Conservation (phyloP, 2,888 invertebrate genomes). For the Pristionchus arcanus region DNA sequence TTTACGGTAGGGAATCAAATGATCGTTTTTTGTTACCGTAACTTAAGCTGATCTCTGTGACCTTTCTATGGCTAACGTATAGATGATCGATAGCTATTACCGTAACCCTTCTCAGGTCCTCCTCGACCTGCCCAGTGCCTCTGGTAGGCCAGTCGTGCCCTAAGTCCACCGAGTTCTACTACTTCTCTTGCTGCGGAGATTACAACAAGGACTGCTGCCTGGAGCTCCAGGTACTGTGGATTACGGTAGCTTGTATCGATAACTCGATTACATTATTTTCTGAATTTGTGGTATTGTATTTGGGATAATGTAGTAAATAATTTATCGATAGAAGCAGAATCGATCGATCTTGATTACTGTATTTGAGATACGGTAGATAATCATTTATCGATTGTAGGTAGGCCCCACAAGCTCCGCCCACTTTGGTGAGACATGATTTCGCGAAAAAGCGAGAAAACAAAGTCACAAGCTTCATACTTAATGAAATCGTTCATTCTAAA, state of each 20-base stretch:
- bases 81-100: not conserved
- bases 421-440: too few relatives aligned
- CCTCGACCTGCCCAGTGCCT: not conserved
- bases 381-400: slow-evolving; percentile 7
- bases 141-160: not conserved
- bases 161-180: not conserved
- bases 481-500: too few relatives aligned
- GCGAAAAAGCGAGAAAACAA: too few relatives aligned
- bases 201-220: slow-evolving; percentile 31
- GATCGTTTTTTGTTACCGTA: too few relatives aligned
- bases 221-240: not conserved
- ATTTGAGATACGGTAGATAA: not conserved
- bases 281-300: not conserved
- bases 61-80: too few relatives aligned
- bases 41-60: too few relatives aligned
- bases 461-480: too few relatives aligned
- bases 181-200: not conserved
- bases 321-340: too few relatives aligned
- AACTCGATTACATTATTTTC: too few relatives aligned
- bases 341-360: not conserved
- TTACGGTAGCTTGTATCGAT: not conserved
- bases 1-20: not conserved
- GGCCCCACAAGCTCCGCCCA: too few relatives aligned
- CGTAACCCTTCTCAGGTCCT: not conserved
- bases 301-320: too few relatives aligned